Conservation (phyloP, 2,797 vertebrate genomes). For the Crypturellus tataupa region DNA sequence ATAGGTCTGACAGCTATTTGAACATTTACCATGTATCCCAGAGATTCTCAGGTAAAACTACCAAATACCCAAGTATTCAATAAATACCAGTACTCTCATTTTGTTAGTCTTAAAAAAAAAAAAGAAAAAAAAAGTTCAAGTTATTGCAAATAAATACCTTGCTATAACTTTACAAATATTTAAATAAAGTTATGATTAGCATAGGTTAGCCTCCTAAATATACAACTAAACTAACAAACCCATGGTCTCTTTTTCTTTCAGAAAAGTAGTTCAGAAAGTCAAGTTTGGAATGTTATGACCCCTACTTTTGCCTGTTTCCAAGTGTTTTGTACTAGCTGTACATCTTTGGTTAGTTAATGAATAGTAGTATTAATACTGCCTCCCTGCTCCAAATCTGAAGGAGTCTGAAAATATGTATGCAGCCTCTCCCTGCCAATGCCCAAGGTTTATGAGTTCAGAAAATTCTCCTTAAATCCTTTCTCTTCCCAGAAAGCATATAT, state of each 20-base stretch:
- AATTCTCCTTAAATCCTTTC: neutral
- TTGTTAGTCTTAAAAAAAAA: neutral
- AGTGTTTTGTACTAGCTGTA: neutral
- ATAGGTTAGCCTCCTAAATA: neutral
- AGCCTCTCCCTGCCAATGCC: neutral
- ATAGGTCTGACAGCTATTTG: neutral
- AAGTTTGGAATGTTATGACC: neutral
- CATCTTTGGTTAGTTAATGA: slow-evolving; percentile 53
- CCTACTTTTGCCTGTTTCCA: neutral
- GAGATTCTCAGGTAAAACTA: slow-evolving; percentile 50
- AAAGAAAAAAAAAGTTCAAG: neutral
- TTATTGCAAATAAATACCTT: slow-evolving; percentile 69
- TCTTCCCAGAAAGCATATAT: neutral
- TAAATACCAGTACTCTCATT: slow-evolving; percentile 51
- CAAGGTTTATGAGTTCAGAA: neutral
- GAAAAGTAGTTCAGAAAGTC: neutral
- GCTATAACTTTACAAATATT: slow-evolving; percentile 17
- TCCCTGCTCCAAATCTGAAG: neutral
- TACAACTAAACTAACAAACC: slow-evolving; percentile 2
- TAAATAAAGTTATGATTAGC: slow-evolving; percentile 53
- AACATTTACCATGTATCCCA: neutral
- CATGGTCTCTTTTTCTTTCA: neutral
- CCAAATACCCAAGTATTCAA: slow-evolving; percentile 38
- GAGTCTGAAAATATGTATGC: slow-evolving; percentile 13
- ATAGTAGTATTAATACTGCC: neutral